These are phyloP conservation scores for Branchellion lobata DNA, from an alignment of 2,888 invertebrate species.

Conservation along the genomic window DNA sequence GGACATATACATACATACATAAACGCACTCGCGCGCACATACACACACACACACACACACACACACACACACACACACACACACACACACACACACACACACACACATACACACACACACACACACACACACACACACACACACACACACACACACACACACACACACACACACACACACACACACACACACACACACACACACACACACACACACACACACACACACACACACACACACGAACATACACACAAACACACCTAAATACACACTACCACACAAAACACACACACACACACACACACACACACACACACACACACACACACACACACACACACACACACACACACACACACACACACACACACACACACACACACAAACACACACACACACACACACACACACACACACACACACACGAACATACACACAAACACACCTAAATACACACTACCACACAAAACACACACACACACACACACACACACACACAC, in stretches of 20 bases:
- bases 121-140: not conserved
- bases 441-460: not conserved
- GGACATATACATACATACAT: no score
- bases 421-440: not conserved
- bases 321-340: conserved; percentile 8
- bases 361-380: conserved; percentile 13
- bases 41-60: not conserved
- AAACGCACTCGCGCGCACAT: no score
- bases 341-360: not conserved
- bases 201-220: not conserved
- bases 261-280: not conserved
- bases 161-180: not conserved
- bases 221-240: not conserved
- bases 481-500: conserved; percentile 1
- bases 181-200: not conserved
- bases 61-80: not conserved
- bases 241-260: not conserved
- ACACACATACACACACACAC: not conserved
- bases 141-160: not conserved
- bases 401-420: not conserved
- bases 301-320: conserved; percentile 12
- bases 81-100: not conserved
- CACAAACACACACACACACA: not conserved
- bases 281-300: not conserved
- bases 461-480: no score